Base-by-base conservation (phyloP, 2,113 vertebrate species). In the Platysternon megacephalum region DNA sequence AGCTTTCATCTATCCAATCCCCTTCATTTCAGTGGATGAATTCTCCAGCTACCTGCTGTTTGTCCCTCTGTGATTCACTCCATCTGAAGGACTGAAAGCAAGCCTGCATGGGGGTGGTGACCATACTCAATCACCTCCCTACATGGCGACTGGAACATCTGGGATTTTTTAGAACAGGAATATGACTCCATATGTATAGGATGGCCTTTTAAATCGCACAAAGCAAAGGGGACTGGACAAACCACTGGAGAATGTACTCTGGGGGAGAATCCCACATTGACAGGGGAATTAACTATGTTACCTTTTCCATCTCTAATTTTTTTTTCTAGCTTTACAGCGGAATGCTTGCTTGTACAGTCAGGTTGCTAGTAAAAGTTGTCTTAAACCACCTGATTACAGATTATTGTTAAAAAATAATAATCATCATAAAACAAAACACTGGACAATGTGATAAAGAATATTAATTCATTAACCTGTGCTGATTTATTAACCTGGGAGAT, bases 81-180 rank as follows among this genome's bases (percentile, higher is more conserved):
- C 5, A 28, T 1, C 0, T 0, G 0, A n/a, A 12, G 84, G 22
- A 79, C 2, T 6, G 68, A 49, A 39, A 3, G 5, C 0, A 1
- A 48, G 52, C 28, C 2, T 32, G 51, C 29, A 16, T 51, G 83
- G 79, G 0, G 65, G 78, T 0, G 0, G 44, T 44, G 2, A 79
- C 14, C 0, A 4, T n/a, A 84, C 39, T 88, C 49, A 42, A 76
- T 46, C 87, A 22, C 72, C 0, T 1, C 56, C 61, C 61, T 55
- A 53, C 68, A 8, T 56, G 44, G 6, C 0, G 5, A 4, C 35
- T 0, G 0, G 14, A 11, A 42, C 16, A 52, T 72, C 42, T 8
- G 79, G 8, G 26, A 48, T 46, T 79, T 32, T 28, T 5, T 44
- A 90, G 13, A 83, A 76, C 2, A 29, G 17, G 10, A 58, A 4